Base-by-base conservation (phyloP, 2,113 vertebrate genomes). In the Tor tambroides region DNA sequence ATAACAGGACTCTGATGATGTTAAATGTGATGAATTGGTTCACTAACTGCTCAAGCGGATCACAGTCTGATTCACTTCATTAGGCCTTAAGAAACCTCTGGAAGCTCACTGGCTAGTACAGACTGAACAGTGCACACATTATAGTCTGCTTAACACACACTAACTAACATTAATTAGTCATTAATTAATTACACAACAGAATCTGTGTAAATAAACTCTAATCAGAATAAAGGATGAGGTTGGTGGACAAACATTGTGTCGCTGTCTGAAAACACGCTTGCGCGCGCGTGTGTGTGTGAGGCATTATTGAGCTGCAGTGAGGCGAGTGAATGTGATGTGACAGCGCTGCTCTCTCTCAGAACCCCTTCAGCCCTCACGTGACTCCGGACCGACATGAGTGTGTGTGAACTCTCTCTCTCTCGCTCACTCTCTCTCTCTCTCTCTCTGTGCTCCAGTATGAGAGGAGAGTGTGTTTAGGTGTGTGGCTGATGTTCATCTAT, bases 271-370 rank as follows among this genome's bases (percentile, higher is more conserved):
- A 56, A 56, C 54, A 21, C 17, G 17, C 51, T 21, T 11, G n/a
- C n/a, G n/a, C n/a, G n/a, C 3, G 38, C 5, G 38, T 46, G 43
- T 46, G 43, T 43, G 46, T 14, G 46, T 4, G 12, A 0, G 46
- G 1, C 69, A 43, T 75, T 41, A 49, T 49, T 49, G 15, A 76
- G 74, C 11, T 23, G 2, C 6, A 76, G 7, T 49, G 74, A 4
- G 8, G 74, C 90, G 90, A 90, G 91, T 87, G 81, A 63, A 95
- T 93, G 85, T 86, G 88, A 92, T 88, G 92, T 94, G 95, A 95
- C 94, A 92, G 93, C 91, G 80, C 74, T 90, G 89, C 65, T 35
- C 15, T 32, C 63, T 67, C 26, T 67, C 65, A 8, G 19, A 56
- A 56, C 19, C 54, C 54, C 54, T 23, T 23, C 19, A 59, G 19